Conservation (phyloP, 1,140 invertebrate genomes). For the Macrosteles quadrilineatus region DNA sequence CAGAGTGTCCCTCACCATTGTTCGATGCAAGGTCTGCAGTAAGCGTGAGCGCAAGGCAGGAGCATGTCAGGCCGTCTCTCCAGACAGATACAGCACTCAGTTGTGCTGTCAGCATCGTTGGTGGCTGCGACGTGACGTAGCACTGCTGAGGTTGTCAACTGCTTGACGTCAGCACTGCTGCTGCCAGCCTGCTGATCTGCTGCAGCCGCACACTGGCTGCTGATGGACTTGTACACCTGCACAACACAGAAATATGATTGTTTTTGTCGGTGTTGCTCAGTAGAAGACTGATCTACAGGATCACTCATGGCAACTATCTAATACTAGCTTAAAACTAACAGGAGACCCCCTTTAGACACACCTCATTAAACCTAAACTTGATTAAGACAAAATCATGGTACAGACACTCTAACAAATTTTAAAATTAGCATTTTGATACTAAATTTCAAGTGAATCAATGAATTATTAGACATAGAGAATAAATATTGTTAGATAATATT, state of each 20-base stretch:
- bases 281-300: not conserved
- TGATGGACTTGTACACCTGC: slow-evolving; percentile 55
- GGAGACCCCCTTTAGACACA: too few species aligned
- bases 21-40: slow-evolving; percentile 68
- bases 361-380: too few species aligned
- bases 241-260: not conserved
- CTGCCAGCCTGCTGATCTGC: slow-evolving; percentile 41
- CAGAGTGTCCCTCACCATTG: slow-evolving; percentile 57
- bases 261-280: not conserved
- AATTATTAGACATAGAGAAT: too few species aligned
- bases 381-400: too few species aligned
- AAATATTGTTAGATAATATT: too few species aligned
- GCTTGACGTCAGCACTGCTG: not conserved
- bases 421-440: too few species aligned
- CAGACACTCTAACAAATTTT: too few species aligned
- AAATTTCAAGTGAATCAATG: too few species aligned
- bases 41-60: slow-evolving; percentile 66
- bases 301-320: too few species aligned
- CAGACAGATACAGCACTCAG: slow-evolving; percentile 71
- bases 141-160: not conserved
- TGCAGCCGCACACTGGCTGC: slow-evolving; percentile 48
- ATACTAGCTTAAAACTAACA: too few species aligned
- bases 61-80: slow-evolving; percentile 65
- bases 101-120: slow-evolving; percentile 29
- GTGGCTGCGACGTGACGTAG: not conserved